Base-by-base conservation (phyloP, 2,797 vertebrate genomes). In the Tarsius wallacei region DNA sequence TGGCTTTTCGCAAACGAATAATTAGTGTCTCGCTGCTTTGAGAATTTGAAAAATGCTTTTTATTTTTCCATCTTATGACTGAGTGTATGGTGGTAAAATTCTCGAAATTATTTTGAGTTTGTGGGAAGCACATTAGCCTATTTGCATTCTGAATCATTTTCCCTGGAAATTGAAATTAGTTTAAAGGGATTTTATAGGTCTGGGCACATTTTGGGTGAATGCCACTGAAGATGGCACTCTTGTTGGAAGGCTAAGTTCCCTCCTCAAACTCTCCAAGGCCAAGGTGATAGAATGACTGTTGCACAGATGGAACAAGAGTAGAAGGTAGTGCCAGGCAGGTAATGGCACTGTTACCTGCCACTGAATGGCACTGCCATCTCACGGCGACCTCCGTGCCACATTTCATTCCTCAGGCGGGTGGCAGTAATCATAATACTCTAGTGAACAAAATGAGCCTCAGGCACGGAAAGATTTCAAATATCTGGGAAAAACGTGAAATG, bases 11-110 rank as follows among this genome's bases (percentile, higher is more conserved):
- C 47, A 80, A 90, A 86, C n/a, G 55, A 47, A 51, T 61, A 87
- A 85, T 93, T 97, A 80, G 1, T 55, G 5, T 93, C 95, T 96
- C 2, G 0, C 63, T 96, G 73, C 17, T 96, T 47, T 86, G 86
- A 90, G 33, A 17, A 82, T 83, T 71, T 90, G 87, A 80, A 84
- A 83, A 90, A 57, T 57, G 21, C 80, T 49, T 94, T 70, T 83
- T 22, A 59, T 76, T 91, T 89, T 95, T 85, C n/a, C 63, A 64
- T 12, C 33, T 83, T 87, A 36, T 87, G 51, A 68, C 53, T 88
- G 55, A 95, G 21, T 24, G 19, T 47, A 36, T n/a, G 5, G 26
- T 55, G 8, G 9, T 92, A 22, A 61, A 87, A 91, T 71, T 64
- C 26, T 92, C 63, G 82, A 94, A 61, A 51, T 66, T 74, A 64